Base-by-base conservation (phyloP, 2,888 invertebrate species). In the Sinelater perroti region DNA sequence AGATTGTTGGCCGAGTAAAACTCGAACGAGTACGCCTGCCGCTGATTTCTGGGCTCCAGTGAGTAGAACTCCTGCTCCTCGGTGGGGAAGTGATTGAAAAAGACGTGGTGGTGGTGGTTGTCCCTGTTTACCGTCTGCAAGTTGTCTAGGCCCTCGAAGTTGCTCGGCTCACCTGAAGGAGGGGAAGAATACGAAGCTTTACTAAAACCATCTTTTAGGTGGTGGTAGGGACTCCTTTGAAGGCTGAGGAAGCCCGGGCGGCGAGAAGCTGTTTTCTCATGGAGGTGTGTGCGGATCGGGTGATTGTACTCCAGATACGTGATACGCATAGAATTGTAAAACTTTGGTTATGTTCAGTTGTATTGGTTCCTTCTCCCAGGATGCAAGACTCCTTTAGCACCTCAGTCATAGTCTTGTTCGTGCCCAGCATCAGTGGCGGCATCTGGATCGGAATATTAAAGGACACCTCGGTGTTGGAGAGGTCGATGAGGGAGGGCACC, bases 1-100 rank as follows among this genome's bases (percentile, higher is more conserved):
- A 81, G 75, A 64, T 78, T 80, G 65, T 78, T 79, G 69, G 87
- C 84, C 67, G 87, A 83, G 77, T 91, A 91, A 78, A 91, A 90
- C 78, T 91, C 87, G 3, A 86, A 84, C 38, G 86, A 89, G 79
- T 86, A 87, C 44, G 84, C 81, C 61, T 81, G 76, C 64, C 85
- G 82, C 59, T 83, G 82, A 61, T 83, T 82, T 50, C 78, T 78
- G 53, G 79, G 78, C 53, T 83, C 80, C 58, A 83, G 70, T 49
- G 81, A 79, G 65, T 83, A 84, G 71, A 83, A 84, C 64, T 86
- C 80, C 59, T 82, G 81, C 62, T 85, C 85, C 64, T 87, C 85
- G 58, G 81, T 78, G 57, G 83, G 80, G 60, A 83, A 83, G 46
- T 76, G 66, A 75, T 79, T 66, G 75, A 77, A 62, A 64, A 66